Evolutionary conservation across 2,113 vertebrate genomes (phyloP).

Genomic region (Scatophagus argus): DNA sequence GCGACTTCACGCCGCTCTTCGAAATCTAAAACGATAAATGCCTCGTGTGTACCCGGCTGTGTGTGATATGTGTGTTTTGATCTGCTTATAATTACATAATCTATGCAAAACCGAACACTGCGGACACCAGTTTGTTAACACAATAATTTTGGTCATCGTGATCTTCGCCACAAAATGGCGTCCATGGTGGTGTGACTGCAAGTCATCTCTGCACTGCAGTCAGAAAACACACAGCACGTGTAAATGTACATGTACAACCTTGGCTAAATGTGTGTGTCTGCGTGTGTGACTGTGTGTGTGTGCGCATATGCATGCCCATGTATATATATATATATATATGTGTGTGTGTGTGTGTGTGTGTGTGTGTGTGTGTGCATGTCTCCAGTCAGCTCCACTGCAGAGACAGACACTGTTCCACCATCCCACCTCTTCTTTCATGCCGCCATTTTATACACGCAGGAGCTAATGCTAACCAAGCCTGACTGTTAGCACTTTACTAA

Average conservation of each 20-base stretch:
- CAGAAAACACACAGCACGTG: slow-evolving; percentile 55
- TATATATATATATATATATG: too few species aligned
- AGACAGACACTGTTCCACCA: slow-evolving; percentile 74
- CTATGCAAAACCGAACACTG: slow-evolving; percentile 4
- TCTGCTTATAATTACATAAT: slow-evolving; percentile 53
- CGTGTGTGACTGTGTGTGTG: slow-evolving; percentile 7
- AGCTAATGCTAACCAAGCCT: slow-evolving; percentile 55
- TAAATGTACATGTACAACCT: too few species aligned
- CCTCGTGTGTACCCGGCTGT: slow-evolving; percentile 58
- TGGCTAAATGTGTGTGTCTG: slow-evolving; percentile 38
- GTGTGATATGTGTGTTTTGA: slow-evolving; percentile 67
- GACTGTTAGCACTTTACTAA: slow-evolving; percentile 9
- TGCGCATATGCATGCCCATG: too few species aligned
- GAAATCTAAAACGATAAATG: slow-evolving; percentile 28
- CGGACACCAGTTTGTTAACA: slow-evolving; percentile 36
- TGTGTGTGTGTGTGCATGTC: slow-evolving; percentile 39
- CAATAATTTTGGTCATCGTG: slow-evolving; percentile 47
- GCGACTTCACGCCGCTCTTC: background rate
- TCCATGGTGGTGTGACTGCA: slow-evolving; percentile 59
- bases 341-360: slow-evolving; percentile 19
- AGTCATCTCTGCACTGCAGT: slow-evolving; percentile 71
- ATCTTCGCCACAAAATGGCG: slow-evolving; percentile 77
- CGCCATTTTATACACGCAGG: slow-evolving; percentile 77
- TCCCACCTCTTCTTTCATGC: slow-evolving; percentile 64
- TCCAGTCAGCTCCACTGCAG: slow-evolving; percentile 69